Percentiles rank a stretch among this genome's conserved stretches.
phyloP scores from a whole-genome alignment of 2,113 vertebrate species.

The Brachionichthys hirsutus region DNA sequence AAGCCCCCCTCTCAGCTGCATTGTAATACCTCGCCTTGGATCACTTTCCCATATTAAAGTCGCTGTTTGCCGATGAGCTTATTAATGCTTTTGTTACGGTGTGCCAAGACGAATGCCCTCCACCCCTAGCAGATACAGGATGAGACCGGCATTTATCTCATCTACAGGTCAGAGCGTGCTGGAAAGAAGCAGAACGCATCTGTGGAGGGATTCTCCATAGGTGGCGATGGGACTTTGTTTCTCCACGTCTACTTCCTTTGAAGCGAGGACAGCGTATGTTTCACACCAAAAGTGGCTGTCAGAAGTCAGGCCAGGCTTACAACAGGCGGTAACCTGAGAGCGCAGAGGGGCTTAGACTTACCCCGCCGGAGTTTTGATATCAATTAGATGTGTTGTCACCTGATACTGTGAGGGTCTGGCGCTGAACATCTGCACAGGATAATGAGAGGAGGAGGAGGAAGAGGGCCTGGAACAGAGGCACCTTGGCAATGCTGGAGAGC shows the following conservation, averaged over 20 bases:
- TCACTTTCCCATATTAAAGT: constrained; percentile 84
- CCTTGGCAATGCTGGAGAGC: constrained; percentile 28
- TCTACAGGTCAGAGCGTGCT: constrained; percentile 37
- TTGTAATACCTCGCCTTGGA: constrained; percentile 79
- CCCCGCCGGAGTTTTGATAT: constrained; percentile 73
- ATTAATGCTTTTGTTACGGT: constrained; percentile 81
- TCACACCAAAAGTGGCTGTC: constrained; percentile 53
- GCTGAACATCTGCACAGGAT: constrained; percentile 73
- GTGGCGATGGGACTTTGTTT: constrained; percentile 63
- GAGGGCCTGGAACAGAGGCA: constrained; percentile 15
- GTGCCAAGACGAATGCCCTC: constrained; percentile 75
- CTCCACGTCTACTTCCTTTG: constrained; percentile 70
- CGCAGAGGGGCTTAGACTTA: constrained; percentile 60
- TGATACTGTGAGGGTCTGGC: constrained; percentile 54
- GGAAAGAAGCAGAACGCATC: constrained; percentile 36
- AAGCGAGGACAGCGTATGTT: constrained; percentile 75
- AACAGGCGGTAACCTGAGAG: constrained; percentile 66
- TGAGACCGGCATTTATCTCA: constrained; percentile 66
- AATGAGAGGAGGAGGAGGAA: constrained; percentile 48
- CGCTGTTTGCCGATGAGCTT: constrained; percentile 80
- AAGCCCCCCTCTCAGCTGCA: constrained; percentile 80
- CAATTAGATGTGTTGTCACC: constrained; percentile 74
- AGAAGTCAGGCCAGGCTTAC: constrained; percentile 40
- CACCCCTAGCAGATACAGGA: constrained; percentile 74
- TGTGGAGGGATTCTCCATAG: constrained; percentile 52